Evolutionary conservation across 2,797 vertebrate species (phyloP).

Genomic region (Acanthis flammea): DNA sequence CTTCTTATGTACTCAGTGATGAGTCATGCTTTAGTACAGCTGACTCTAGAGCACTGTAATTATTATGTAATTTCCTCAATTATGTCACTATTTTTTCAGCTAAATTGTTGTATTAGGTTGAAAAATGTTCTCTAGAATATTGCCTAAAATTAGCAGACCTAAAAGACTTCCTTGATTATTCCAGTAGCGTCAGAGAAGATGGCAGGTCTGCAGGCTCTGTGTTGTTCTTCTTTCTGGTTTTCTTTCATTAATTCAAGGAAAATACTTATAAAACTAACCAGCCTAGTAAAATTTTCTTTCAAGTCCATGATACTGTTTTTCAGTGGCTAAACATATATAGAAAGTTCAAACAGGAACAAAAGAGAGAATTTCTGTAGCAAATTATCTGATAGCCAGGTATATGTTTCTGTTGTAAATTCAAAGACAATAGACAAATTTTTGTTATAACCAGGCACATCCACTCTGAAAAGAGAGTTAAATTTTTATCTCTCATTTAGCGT

Average conservation of each 20-base stretch:
- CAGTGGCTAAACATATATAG: not conserved
- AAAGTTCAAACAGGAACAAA: not conserved
- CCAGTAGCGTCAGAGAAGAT: not conserved
- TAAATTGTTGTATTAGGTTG: not conserved
- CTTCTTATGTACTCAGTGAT: slow-evolving; percentile 28
- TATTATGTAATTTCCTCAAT: slow-evolving; percentile 5
- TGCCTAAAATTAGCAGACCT: not conserved
- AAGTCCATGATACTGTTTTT: not conserved
- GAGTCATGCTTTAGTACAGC: slow-evolving; percentile 11
- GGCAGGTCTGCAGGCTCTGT: not conserved
- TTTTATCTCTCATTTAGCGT: not conserved
- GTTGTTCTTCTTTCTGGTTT: not conserved
- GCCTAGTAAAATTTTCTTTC: not conserved
- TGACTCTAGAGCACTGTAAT: not conserved
- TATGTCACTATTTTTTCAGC: slow-evolving; percentile 11
- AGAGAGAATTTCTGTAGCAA: not conserved
- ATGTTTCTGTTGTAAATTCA: not conserved
- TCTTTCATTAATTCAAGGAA: not conserved
- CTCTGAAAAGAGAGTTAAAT: not conserved
- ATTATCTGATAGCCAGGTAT: not conserved
- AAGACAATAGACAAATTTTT: not conserved
- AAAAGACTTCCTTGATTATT: not conserved
- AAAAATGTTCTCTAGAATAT: not conserved
- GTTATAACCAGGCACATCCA: not conserved
- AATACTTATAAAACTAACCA: not conserved